Base-by-base conservation (phyloP, 2,113 vertebrate species). In the Dicerorhinus sumatrensis region DNA sequence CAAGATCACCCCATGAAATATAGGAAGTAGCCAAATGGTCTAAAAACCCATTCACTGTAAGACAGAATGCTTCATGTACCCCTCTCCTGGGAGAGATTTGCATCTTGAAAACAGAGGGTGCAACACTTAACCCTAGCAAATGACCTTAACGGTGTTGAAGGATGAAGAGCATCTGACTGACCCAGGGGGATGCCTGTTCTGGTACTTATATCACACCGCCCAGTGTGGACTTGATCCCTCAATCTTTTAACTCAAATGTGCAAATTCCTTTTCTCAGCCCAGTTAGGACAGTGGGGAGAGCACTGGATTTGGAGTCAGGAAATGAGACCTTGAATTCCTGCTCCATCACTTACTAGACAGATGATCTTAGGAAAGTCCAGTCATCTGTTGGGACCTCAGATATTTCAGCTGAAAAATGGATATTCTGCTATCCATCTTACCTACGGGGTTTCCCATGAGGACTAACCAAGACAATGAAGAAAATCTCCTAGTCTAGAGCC, bases 181-280 rank as follows among this genome's bases (percentile, higher is more conserved):
- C 5, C 21, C 17, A 4, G 51, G 23, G 67, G 17, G 54, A 16
- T 54, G 7, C 33, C 67, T 89, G 33, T 20, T 29, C 23, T 33
- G 8, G 5, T 18, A 1, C 29, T 54, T 51, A 10, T 1, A 7
- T 69, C 46, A n/a, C 5, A 18, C 0, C 0, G 4, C 1, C 3
- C 33, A 2, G 8, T 1, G 4, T 51, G 23, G 16, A 54, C 10
- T 54, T 13, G 16, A 23, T 20, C 48, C 2, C n/a, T 72, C 1
- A 0, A 2, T 42, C 21, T 94, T 29, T 81, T 80, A 27, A 33
- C 17, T 89, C 33, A 65, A 36, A 36, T 11, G 5, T 12, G 9
- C 21, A n/a, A n/a, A 29, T 6, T 70, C 29, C 51, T 63, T 82
- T 84, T 46, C 60, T 94, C 13, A 46, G 13, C n/a, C 56, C 39